Percentiles rank a stretch among this genome's conserved stretches.
These are phyloP conservation scores for Pteropus rufus DNA, from an alignment of 2,797 vertebrate genomes.

Conservation along the genomic window DNA sequence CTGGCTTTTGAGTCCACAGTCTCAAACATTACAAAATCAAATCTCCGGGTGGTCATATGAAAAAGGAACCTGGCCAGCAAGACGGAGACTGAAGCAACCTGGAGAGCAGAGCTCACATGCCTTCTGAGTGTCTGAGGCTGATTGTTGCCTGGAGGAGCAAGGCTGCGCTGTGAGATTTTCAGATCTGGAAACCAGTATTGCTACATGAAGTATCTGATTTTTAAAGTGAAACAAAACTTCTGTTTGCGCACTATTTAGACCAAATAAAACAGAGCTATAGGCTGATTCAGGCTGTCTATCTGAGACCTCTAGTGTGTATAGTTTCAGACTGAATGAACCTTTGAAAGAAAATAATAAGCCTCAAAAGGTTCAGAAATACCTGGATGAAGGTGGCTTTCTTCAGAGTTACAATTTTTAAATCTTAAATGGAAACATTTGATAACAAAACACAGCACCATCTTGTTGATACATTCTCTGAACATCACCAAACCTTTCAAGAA, in stretches of 20 bases:
- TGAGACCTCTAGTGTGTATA: neutral
- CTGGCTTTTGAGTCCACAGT: neutral
- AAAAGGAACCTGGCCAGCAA: neutral
- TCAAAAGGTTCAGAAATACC: constrained; percentile 1
- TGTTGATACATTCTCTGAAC: neutral
- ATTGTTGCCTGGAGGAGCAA: rapidly evolving
- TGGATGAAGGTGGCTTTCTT: neutral
- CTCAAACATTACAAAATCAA: neutral
- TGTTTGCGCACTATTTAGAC: neutral
- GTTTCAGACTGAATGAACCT: neutral
- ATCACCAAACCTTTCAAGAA: neutral
- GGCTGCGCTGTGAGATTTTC: neutral
- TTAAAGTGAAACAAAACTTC: neutral
- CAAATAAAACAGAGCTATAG: neutral
- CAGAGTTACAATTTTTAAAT: neutral
- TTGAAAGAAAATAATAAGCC: neutral
- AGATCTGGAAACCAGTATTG: neutral
- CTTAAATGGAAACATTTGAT: neutral
- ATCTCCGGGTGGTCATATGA: neutral
- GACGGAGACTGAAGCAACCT: neutral
- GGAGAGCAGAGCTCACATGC: neutral
- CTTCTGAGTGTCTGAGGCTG: neutral
- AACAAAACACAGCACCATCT: neutral
- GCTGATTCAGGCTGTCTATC: neutral
- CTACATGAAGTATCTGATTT: neutral